phyloP scores from a whole-genome alignment of 2,797 vertebrate species.

The Dromococcyx pavoninus region DNA sequence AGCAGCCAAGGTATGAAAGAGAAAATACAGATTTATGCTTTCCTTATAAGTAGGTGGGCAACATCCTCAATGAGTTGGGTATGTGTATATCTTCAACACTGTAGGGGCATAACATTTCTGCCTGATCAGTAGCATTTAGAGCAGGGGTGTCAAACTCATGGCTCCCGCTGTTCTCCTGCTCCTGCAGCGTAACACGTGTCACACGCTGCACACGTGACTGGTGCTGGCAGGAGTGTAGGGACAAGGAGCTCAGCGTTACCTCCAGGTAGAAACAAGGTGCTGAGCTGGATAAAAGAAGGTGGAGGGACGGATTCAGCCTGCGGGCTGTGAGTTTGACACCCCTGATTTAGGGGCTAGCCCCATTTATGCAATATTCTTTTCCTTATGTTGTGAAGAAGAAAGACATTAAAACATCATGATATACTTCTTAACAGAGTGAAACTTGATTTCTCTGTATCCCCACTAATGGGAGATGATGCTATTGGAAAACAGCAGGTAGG shows the following conservation, averaged over 20 bases:
- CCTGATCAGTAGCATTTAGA: background rate
- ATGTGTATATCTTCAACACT: background rate
- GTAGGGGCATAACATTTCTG: background rate
- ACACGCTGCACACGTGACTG: no score
- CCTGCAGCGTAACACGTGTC: no score
- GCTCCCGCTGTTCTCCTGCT: no score
- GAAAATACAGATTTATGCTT: background rate
- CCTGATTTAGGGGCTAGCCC: background rate
- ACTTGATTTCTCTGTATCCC: background rate
- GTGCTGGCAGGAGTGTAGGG: no score
- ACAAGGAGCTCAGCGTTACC: no score
- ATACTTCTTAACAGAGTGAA: background rate
- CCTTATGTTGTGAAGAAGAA: background rate
- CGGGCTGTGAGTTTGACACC: no score
- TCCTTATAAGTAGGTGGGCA: background rate
- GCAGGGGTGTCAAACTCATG: no score
- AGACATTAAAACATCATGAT: background rate
- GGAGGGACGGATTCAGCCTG: no score
- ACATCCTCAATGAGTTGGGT: background rate
- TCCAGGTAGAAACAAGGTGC: no score
- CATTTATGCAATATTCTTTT: background rate
- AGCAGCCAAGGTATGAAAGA: slow-evolving; percentile 80
- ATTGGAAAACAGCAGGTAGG: background rate
- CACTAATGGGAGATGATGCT: background rate
- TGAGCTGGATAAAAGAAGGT: no score